These are phyloP conservation scores for Brachionus rubens DNA, from an alignment of 1,140 invertebrate species.

Conservation along the genomic window DNA sequence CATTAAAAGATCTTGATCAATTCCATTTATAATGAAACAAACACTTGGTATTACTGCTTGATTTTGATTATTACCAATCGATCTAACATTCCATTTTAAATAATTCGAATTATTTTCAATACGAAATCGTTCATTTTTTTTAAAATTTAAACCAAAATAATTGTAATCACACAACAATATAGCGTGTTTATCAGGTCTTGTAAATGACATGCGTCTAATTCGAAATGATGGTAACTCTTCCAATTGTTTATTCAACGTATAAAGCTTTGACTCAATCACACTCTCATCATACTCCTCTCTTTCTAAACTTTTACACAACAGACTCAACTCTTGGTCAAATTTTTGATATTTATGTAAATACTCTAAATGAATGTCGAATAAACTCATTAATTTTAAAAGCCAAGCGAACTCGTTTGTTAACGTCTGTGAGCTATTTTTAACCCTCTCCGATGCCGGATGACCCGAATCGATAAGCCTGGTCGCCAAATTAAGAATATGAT, in stretches of 20 bases:
- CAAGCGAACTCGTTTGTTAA: background rate
- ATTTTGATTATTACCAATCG: background rate
- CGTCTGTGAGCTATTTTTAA: background rate
- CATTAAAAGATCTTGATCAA: slow-evolving; percentile 2
- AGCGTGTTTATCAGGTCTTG: background rate
- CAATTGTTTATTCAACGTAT: background rate
- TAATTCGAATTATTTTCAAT: slow-evolving; percentile 19
- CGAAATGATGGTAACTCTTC: slow-evolving; percentile 1
- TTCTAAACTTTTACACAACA: background rate
- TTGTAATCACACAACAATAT: slow-evolving; percentile 5
- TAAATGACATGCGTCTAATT: background rate
- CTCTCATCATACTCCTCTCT: background rate
- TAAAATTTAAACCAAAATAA: background rate
- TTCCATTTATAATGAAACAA: background rate
- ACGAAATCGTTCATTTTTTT: background rate
- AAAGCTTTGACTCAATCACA: background rate
- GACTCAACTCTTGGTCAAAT: background rate
- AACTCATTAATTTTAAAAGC: background rate
- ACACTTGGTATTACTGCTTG: background rate
- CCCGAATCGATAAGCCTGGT: background rate
- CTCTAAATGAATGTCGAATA: background rate
- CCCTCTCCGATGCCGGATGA: background rate
- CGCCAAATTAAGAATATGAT: background rate
- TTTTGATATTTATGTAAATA: background rate
- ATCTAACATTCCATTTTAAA: slow-evolving; percentile 9